Base-by-base conservation (phyloP, 2,113 vertebrate genomes). In the Channa argus region DNA sequence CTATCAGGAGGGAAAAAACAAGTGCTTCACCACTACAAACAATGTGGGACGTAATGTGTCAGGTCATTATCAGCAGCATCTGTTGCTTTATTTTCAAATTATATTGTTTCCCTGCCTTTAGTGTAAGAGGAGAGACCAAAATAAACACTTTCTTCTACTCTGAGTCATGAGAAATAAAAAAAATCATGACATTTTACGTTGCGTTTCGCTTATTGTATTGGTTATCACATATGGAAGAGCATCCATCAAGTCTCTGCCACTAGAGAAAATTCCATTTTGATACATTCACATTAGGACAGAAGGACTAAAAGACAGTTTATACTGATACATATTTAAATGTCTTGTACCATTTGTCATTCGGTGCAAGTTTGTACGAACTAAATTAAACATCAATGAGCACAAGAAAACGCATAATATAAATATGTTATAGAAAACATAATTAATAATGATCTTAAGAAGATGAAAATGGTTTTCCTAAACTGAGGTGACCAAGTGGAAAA, bases 1-100 rank as follows among this genome's bases (percentile, higher is more conserved):
- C 60, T 3, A 41, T 51, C 37, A 49, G 12, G 4, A 50, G 36
- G 69, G 11, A 46, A 13, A 70, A 75, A 84, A 66, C 45, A 75
- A 41, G 8, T 53, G 15, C 46, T 37, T 44, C 2, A 50, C n/a
- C 3, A 63, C 11, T 49, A 41, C 3, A 36, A 65, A 61, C 13
- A 56, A 43, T 3, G 14, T 7, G 47, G 6, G 50, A 71, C 6
- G 24, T 8, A 37, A 38, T 15, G 15, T 6, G 15, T 60, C 33
- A 50, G 6, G 14, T 36, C 60, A 14, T 38, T 0, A 14, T 24
- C 66, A 51, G 24, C 49, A 51, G 2, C 5, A 3, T 12, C 36
- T 53, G 8, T 44, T 33, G 8, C 6, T 15, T n/a, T 61, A 13
- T 10, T 15, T 56, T 56, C 7, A 6, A 47, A 8, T 34, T 71